A percentile compares a stretch with the other conserved stretches of the same genome.
Evolutionary conservation across 1,140 invertebrate genomes (phyloP).

Genomic region (Drosophila ficusphila): DNA sequence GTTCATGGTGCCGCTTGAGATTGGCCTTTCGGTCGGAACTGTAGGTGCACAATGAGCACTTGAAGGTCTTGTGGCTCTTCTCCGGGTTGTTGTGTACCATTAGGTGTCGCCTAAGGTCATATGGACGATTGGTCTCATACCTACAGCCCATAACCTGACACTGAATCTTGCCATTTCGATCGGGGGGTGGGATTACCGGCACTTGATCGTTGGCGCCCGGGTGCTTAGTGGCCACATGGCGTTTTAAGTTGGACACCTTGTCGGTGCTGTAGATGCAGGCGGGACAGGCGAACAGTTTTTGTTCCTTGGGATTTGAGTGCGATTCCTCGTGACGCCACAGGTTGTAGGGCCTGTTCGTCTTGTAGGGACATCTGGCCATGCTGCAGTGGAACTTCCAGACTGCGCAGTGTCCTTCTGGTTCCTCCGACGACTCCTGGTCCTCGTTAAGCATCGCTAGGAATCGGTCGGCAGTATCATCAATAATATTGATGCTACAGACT

Average conservation of each 20-base stretch:
- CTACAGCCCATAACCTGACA: slow-evolving; percentile 28
- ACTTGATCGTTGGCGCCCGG: background rate
- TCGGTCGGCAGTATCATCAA: too few relatives aligned
- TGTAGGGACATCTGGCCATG: slow-evolving; percentile 16
- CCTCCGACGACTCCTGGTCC: background rate
- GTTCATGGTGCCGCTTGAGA: slow-evolving; percentile 26
- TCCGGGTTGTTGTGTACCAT: slow-evolving; percentile 31
- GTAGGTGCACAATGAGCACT: slow-evolving; percentile 33
- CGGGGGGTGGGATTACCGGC: too few relatives aligned
- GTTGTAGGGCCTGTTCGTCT: slow-evolving; percentile 36
- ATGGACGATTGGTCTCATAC: slow-evolving; percentile 35
- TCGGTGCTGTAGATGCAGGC: slow-evolving; percentile 32
- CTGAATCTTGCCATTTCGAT: background rate
- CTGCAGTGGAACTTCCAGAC: slow-evolving; percentile 1
- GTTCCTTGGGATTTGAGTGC: background rate
- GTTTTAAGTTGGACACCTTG: slow-evolving; percentile 20
- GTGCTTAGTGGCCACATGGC: slow-evolving; percentile 21
- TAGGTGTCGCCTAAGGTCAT: slow-evolving; percentile 35
- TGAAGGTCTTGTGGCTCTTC: slow-evolving; percentile 27
- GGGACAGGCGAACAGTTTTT: slow-evolving; percentile 8
- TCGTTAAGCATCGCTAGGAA: slow-evolving; percentile 5
- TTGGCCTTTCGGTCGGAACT: slow-evolving; percentile 44
- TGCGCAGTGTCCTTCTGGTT: background rate
- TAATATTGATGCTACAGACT: background rate
- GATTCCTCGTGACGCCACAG: slow-evolving; percentile 28